Percentiles rank a stretch among this genome's conserved stretches.
These are phyloP conservation scores for Stichopus chloronotus DNA, from an alignment of 35 echinoderm and acorn worm genomes.

Conservation along the genomic window DNA sequence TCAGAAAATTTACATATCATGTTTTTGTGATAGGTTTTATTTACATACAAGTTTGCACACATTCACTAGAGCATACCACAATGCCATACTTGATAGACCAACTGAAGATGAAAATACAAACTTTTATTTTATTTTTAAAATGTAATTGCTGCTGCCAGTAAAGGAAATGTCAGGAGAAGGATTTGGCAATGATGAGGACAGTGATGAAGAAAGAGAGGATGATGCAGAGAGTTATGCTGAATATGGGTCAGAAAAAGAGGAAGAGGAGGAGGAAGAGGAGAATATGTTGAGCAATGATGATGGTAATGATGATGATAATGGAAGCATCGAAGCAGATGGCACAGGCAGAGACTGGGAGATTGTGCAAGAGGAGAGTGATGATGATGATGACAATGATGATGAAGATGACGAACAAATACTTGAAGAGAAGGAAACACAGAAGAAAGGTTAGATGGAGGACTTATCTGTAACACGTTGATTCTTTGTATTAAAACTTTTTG, in stretches of 20 bases:
- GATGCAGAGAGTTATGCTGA: background rate
- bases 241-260: background rate
- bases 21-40: too few relatives aligned
- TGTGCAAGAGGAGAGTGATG: slow-evolving; percentile 26
- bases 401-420: slow-evolving; percentile 45
- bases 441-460: background rate
- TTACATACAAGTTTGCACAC: too few relatives aligned
- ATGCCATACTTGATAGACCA: too few relatives aligned
- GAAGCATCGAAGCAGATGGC: slow-evolving; percentile 22
- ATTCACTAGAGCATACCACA: too few relatives aligned
- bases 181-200: too few relatives aligned
- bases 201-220: background rate
- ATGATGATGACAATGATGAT: slow-evolving; percentile 39
- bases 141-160: too few relatives aligned
- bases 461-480: background rate
- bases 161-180: too few relatives aligned
- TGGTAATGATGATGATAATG: background rate
- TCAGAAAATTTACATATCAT: too few relatives aligned
- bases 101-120: too few relatives aligned
- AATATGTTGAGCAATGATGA: background rate
- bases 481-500: too few relatives aligned
- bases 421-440: slow-evolving; percentile 4
- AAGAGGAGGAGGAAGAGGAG: background rate
- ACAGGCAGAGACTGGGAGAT: slow-evolving; percentile 42
- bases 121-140: too few relatives aligned